A percentile compares a stretch with the other conserved stretches of the same genome.
Evolutionary conservation across 2,113 vertebrate genomes (phyloP).

Genomic region (Colistium nudipinnis): DNA sequence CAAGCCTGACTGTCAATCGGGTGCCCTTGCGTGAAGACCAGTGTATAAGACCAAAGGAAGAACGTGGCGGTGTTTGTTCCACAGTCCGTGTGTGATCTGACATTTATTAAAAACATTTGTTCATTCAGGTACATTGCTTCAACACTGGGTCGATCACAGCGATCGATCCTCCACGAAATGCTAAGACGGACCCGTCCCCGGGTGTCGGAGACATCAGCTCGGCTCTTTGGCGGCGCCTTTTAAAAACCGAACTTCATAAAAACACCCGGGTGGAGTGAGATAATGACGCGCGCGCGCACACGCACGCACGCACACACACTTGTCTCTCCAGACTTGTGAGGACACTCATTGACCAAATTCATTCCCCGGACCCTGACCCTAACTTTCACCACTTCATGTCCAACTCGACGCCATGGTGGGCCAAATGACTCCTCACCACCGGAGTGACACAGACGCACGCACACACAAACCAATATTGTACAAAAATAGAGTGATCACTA

Average conservation of each 20-base stretch:
- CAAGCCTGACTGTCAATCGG: neutral
- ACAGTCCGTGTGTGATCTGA: constrained; percentile 51
- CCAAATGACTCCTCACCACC: too few species aligned
- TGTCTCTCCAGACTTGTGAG: too few species aligned
- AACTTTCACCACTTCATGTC: too few species aligned
- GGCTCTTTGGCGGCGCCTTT: constrained; percentile 92
- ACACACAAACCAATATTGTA: constrained; percentile 43
- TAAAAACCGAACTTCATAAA: constrained; percentile 95
- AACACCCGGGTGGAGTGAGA: constrained; percentile 84
- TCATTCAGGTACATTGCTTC: constrained; percentile 79
- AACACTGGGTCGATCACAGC: too few species aligned
- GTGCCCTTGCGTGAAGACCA: too few species aligned
- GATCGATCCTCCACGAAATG: too few species aligned
- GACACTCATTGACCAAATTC: too few species aligned
- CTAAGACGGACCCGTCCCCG: constrained; percentile 69
- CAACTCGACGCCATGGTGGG: too few species aligned
- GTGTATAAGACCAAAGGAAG: neutral
- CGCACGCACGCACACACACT: constrained; percentile 8
- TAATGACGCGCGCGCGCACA: constrained; percentile 15
- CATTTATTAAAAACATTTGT: constrained; percentile 82
- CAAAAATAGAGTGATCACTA: constrained; percentile 78
- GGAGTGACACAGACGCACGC: neutral
- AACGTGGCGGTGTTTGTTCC: neutral
- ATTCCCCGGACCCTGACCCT: too few species aligned
- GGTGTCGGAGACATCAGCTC: constrained; percentile 91